A percentile compares a stretch with the other conserved stretches of the same genome.
phyloP scores from a whole-genome alignment of 2,888 invertebrate species.

The Rhogogaster chlorosoma region DNA sequence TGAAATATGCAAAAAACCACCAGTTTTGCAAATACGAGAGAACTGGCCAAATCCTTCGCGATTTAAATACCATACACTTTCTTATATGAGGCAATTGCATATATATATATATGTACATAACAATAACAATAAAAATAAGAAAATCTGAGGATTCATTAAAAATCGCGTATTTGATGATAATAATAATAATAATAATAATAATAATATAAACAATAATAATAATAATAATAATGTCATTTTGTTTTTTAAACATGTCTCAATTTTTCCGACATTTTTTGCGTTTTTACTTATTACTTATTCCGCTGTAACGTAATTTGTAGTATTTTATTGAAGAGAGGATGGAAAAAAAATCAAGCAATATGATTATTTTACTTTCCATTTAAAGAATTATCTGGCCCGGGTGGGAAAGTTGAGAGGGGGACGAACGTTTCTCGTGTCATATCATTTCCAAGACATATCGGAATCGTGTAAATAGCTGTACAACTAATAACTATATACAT shows the following conservation, averaged over 20 bases:
- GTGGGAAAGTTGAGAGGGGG: neutral
- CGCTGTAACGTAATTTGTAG: neutral
- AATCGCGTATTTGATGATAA: neutral
- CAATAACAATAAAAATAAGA: neutral
- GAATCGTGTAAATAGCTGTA: constrained; percentile 6
- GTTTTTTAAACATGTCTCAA: neutral
- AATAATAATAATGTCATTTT: neutral
- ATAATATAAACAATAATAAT: neutral
- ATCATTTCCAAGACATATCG: constrained; percentile 44
- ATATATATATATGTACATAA: too few relatives aligned
- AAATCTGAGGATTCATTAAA: neutral
- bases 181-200: neutral
- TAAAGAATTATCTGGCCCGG: neutral
- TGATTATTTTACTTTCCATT: neutral
- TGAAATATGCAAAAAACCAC: too few relatives aligned
- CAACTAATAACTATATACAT: neutral
- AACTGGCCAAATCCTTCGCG: too few relatives aligned
- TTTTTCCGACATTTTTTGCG: neutral
- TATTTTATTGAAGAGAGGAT: neutral
- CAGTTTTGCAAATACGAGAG: too few relatives aligned
- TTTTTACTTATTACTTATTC: neutral
- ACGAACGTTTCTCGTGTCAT: constrained; percentile 9
- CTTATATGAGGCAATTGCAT: too few relatives aligned
- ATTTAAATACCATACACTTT: too few relatives aligned
- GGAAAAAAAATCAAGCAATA: neutral